phyloP scores from a whole-genome alignment of 53 echinoderm and acorn worm genomes.

The Echinarachnius parma region DNA sequence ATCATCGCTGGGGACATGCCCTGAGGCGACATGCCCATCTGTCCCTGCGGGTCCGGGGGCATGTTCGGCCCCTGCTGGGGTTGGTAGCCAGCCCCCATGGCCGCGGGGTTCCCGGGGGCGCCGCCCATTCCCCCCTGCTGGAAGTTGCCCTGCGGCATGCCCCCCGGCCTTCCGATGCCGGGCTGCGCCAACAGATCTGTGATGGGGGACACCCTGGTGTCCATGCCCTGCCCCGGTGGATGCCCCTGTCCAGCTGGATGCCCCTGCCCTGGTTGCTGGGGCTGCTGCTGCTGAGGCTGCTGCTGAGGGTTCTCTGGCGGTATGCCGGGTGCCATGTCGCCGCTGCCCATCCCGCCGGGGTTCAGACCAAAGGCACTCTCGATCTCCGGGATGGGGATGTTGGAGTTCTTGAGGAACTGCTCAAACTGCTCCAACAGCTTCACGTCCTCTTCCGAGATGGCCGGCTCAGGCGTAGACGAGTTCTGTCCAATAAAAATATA shows the following conservation, averaged over 20 bases:
- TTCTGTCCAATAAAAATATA: background rate
- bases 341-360: constrained; percentile 8
- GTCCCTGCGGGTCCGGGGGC: constrained; percentile 26
- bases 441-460: constrained; percentile 56
- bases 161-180: background rate
- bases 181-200: constrained; percentile 31
- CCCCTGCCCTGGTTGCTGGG: constrained; percentile 2
- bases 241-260: background rate
- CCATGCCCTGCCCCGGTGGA: background rate
- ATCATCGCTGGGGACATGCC: constrained; percentile 42
- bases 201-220: constrained; percentile 34
- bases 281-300: constrained; percentile 42
- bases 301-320: constrained; percentile 45
- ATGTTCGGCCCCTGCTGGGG: constrained; percentile 16
- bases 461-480: constrained; percentile 27
- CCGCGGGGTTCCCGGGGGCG: constrained; percentile 16
- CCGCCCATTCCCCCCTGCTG: constrained; percentile 15
- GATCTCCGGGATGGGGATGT: constrained; percentile 47
- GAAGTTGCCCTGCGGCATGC: constrained; percentile 37
- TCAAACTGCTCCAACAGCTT: constrained; percentile 69
- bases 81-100: constrained; percentile 11
- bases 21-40: constrained; percentile 40
- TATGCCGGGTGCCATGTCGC: constrained; percentile 3
- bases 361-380: constrained; percentile 51
- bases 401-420: constrained; percentile 60